Base-by-base conservation (phyloP, 1,140 invertebrate species). In the Drosophila eugracilis region DNA sequence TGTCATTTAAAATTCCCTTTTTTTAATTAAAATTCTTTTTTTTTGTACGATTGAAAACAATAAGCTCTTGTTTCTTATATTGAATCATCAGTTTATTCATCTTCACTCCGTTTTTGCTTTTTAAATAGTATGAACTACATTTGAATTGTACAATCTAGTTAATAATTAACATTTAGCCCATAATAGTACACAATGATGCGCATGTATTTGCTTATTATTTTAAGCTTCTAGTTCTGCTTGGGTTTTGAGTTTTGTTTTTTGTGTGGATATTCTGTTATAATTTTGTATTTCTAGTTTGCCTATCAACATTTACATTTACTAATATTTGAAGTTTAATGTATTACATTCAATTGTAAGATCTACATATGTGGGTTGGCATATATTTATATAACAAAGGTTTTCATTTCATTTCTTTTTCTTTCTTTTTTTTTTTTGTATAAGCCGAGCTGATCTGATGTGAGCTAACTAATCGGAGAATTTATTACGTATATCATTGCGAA, bases 41-140 rank as follows among this genome's bases (percentile, higher is more conserved):
- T 30, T 30, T 30, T 30, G n/a, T n/a, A n/a, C n/a, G 6, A 32
- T 22, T 24, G 1, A 7, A 9, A 44, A 44, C 5, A 44, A 24
- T n/a, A 4, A 26, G n/a, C 3, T 42, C 4, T 70, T 71, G 36
- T 65, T 74, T 75, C 71, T 75, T 62, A 75, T 74, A 42, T 50
- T 72, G 44, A 63, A 74, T 74, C 59, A 44, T 71, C 53, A 63
- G 53, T 66, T 75, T 75, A 66, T 75, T 75, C 72, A 66, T 75
- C 72, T 75, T 75, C 71, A 74, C 71, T 75, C 72, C 70, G 70
- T 75, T 55, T 72, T 78, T 78, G 75, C 76, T 66, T 78, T 86
- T 85, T 85, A 85, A 85, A 85, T 85, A 85, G 83, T 85, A 85
- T 86, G 77, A 85, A 86, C 80, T 85, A 85, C 80, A 86, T 86